Percentiles rank a stretch among this genome's conserved stretches.
Evolutionary conservation across 2,113 vertebrate species (phyloP).

Genomic region (Dissostichus mawsoni): DNA sequence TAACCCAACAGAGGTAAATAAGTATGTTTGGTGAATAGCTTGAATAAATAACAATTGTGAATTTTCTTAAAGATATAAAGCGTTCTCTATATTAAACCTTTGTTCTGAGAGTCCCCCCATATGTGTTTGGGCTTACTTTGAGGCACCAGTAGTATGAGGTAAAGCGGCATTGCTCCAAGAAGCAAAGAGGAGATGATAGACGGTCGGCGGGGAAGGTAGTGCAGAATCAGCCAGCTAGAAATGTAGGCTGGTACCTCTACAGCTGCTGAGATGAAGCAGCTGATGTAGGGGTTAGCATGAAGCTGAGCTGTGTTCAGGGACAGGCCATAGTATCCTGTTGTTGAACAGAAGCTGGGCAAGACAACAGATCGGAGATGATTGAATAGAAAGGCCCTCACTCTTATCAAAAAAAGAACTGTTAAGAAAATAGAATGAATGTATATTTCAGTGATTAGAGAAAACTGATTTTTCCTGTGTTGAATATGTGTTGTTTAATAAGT

Average conservation of each 20-base stretch:
- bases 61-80: neutral
- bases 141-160: conserved; percentile 88
- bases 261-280: conserved; percentile 88
- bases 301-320: conserved; percentile 89
- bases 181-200: conserved; percentile 80
- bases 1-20: neutral
- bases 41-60: no score
- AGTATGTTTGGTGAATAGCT: neutral
- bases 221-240: conserved; percentile 86
- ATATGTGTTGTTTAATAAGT: neutral
- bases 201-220: conserved; percentile 79
- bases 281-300: conserved; percentile 86
- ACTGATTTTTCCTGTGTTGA: neutral
- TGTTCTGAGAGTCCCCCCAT: neutral
- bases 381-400: neutral
- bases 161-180: conserved; percentile 86
- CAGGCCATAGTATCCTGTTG: conserved; percentile 86
- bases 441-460: neutral
- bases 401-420: neutral
- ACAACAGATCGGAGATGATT: neutral
- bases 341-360: conserved; percentile 56
- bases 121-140: conserved; percentile 78
- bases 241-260: conserved; percentile 88
- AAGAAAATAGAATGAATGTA: neutral
- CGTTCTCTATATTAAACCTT: neutral